Conservation (phyloP, 2,797 vertebrate genomes). For the Acestrorhynchus altus region DNA sequence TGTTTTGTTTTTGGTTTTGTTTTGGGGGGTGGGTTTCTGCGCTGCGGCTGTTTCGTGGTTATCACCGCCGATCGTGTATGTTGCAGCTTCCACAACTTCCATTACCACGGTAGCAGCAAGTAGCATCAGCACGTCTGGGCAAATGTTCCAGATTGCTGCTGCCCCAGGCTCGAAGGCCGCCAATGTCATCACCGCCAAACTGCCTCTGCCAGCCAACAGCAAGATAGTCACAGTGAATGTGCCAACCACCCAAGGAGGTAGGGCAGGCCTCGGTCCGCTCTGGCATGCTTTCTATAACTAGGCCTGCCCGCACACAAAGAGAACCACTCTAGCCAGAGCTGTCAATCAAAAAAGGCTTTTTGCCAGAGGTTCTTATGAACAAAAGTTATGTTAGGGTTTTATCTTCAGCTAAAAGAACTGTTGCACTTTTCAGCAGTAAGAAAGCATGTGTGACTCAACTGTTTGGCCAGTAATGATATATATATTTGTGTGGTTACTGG, state of each 20-base stretch:
- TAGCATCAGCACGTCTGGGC: slow-evolving; percentile 84
- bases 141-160: slow-evolving; percentile 93
- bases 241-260: slow-evolving; percentile 94
- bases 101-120: slow-evolving; percentile 85
- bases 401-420: not conserved
- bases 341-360: slow-evolving; percentile 1
- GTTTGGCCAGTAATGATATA: no score
- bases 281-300: slow-evolving; percentile 49
- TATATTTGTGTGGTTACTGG: no score
- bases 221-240: slow-evolving; percentile 96
- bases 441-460: not conserved
- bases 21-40: no score
- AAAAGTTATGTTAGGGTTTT: not conserved
- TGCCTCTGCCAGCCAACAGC: slow-evolving; percentile 94
- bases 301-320: slow-evolving; percentile 44
- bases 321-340: not conserved
- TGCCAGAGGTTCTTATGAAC: not conserved
- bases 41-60: slow-evolving; percentile 65
- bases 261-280: slow-evolving; percentile 71
- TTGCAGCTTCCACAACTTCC: slow-evolving; percentile 86
- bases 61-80: slow-evolving; percentile 72
- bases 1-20: not conserved
- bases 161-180: slow-evolving; percentile 89
- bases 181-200: slow-evolving; percentile 90
- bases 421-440: not conserved